Base-by-base conservation (phyloP, 1,140 invertebrate genomes). In the Antheraea pernyi region DNA sequence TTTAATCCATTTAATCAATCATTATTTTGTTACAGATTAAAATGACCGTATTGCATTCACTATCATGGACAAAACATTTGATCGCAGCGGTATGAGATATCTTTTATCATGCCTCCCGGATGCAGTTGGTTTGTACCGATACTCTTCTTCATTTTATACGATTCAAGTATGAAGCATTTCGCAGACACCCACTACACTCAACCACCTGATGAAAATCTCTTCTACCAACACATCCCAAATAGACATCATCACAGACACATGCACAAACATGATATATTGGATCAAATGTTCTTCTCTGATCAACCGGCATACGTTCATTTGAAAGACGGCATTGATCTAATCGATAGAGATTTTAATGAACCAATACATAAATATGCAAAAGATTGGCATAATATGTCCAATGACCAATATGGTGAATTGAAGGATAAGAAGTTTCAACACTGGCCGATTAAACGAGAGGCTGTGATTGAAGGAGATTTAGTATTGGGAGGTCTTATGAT, bases 401-500 rank as follows among this genome's bases (percentile, higher is more conserved):
- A 78, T 60, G 86, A 88, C 63, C 85, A 89, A 64, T 76, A 87
- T 5, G 81, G 80, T 5, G 88, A 89, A 59, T 30, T 89, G 63
- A 88, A 88, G 30, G 85, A 91, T 61, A 89, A 91, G 71, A 91
- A 90, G 62, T 80, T 87, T 70, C 82, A 80, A 30, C 89, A 90
- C 61, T 98, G 98, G 98, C 98, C 98, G 0, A 94, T 97, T 3
- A 98, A 98, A 79, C 94, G 95, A 65, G 96, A 97, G 77, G 96
- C 97, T 0, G 95, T 96, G 0, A 95, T 98, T 3, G 96, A 97
- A 81, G 98, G 98, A 0, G 95, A 98, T 75, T 86, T 97, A 0
- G 94, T 97, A 0, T 89, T 99, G 0, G 98, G 98, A 5, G 98
- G 97, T 0, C 92, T 99, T 5, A 98, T 99, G 97, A 99, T 99